A percentile compares a stretch with the other conserved stretches of the same genome.
These are phyloP conservation scores for Telmatochromis brichardi DNA, from an alignment of 2,113 vertebrate species.

Conservation along the genomic window DNA sequence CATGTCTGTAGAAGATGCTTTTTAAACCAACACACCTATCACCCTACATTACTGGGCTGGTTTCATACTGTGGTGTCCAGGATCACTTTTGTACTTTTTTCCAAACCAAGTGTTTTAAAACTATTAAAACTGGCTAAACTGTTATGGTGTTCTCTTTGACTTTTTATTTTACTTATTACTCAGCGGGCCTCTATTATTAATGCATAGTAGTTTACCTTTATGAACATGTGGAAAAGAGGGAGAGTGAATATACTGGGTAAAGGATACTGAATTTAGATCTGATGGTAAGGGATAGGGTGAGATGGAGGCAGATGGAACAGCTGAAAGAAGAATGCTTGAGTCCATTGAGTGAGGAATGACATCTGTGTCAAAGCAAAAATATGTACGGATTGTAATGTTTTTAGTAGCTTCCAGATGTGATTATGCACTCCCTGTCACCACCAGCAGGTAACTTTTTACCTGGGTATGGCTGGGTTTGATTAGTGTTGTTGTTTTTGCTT, in stretches of 20 bases:
- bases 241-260: neutral
- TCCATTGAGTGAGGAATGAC: neutral
- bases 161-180: neutral
- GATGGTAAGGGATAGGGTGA: neutral
- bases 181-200: neutral
- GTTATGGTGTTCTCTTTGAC: neutral
- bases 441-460: neutral
- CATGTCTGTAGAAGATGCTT: slow-evolving; percentile 68
- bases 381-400: neutral
- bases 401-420: neutral
- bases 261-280: neutral
- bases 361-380: neutral
- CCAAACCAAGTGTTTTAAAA: slow-evolving; percentile 94
- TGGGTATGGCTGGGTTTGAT: neutral
- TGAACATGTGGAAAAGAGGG: neutral
- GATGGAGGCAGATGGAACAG: neutral
- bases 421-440: neutral
- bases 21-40: slow-evolving; percentile 74
- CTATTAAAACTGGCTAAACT: slow-evolving; percentile 82
- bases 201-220: neutral
- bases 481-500: neutral
- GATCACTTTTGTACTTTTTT: slow-evolving; percentile 95
- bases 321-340: neutral
- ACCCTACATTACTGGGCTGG: slow-evolving; percentile 71
- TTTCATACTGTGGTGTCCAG: slow-evolving; percentile 79